phyloP scores from a whole-genome alignment of 92 coral and sea anemone genomes.

The Montipora capitata region DNA sequence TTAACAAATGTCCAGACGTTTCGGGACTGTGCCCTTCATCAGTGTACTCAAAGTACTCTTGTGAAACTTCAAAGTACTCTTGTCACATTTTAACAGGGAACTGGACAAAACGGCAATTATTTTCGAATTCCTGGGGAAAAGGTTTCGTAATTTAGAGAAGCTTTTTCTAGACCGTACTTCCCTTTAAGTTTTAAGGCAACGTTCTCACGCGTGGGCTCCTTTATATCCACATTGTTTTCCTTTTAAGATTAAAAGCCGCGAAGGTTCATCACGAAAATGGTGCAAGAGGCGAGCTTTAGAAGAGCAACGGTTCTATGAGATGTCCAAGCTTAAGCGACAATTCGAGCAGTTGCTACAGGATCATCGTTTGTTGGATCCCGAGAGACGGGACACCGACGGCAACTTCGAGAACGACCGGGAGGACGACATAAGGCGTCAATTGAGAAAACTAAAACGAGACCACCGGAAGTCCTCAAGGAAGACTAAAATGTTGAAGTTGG shows the following conservation, averaged over 20 bases:
- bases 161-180: no score
- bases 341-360: conserved; percentile 92
- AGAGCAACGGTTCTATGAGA: conserved; percentile 97
- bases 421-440: conserved; percentile 83
- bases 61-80: no score
- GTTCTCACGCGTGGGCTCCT: background rate
- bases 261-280: conserved; percentile 93
- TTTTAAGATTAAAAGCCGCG: conserved; percentile 84
- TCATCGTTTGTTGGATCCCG: conserved; percentile 81
- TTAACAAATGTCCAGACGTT: no score
- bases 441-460: conserved; percentile 89
- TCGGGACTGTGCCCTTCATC: no score
- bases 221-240: background rate
- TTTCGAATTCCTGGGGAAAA: no score
- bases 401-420: conserved; percentile 77
- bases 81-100: no score
- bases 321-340: conserved; percentile 94
- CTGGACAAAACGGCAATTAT: no score
- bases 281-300: conserved; percentile 95
- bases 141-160: no score
- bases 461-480: conserved; percentile 87
- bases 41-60: no score
- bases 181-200: no score
- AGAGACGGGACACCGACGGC: conserved; percentile 42
- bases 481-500: conserved; percentile 90